Base-by-base conservation (phyloP, 2,888 invertebrate genomes). In the Clostera curtula region DNA sequence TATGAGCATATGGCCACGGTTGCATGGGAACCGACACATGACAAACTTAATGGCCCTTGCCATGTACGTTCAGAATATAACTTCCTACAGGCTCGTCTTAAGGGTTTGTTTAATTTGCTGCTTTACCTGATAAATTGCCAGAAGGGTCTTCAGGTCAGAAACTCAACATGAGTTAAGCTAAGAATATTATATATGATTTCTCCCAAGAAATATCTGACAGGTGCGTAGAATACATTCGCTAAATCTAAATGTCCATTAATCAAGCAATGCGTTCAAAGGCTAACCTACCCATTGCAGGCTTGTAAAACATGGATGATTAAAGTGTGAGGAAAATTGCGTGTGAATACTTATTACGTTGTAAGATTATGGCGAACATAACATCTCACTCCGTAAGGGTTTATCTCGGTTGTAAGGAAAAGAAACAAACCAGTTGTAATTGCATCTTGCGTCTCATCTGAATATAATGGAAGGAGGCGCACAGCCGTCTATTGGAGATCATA, bases 361-460 rank as follows among this genome's bases (percentile, higher is more conserved):
- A 44, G 35, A 39, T 39, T 37, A 30, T 49, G 46, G 49, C 48
- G 44, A 50, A 48, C 49, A 53, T 34, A 46, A 62, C 58, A 52
- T 55, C 56, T 63, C 55, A 56, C 55, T 64, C 36, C 23, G 34
- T 27, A n/a, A 25, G 48, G 28, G 45, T 47, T 49, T 45, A 46
- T 46, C 40, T 31, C 25, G 14, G 29, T 33, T 43, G 29, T 42
- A 42, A 36, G 45, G 49, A 44, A 23, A 49, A 39, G 23, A 45
- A 41, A 42, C 27, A 50, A 51, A 42, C 40, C 46, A 40, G 35
- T 32, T 34, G 30, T 34, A n/a, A n/a, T 36, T 31, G 55, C 49
- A n/a, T 60, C 64, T 68, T 61, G 47, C 49, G 53, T 45, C 73
- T 74, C 74, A 76, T 79, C 72, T 74, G 73, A 75, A 77, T 79